Percentiles rank a stretch among this genome's conserved stretches.
Conservation (phyloP, 2,888 invertebrate species). For the Loripinus fragilis region DNA sequence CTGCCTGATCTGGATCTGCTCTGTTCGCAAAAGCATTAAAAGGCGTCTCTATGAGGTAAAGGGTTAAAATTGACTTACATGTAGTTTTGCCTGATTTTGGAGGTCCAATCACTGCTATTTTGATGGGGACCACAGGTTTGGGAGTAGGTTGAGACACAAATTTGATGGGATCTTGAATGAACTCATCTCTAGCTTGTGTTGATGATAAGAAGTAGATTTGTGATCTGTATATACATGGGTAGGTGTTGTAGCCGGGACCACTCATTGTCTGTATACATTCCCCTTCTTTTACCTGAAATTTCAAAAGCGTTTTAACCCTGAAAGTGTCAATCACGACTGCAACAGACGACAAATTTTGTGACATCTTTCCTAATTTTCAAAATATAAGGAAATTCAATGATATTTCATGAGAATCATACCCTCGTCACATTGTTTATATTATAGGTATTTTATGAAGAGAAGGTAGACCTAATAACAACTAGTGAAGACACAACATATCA, state of each 20-base stretch:
- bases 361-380: neutral
- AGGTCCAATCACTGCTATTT: constrained; percentile 82
- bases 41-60: too few relatives aligned
- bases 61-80: constrained; percentile 76
- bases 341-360: too few relatives aligned
- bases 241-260: constrained; percentile 76
- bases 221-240: constrained; percentile 81
- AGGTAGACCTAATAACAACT: too few relatives aligned
- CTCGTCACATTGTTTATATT: too few relatives aligned
- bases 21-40: too few relatives aligned
- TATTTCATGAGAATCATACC: neutral
- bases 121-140: constrained; percentile 82
- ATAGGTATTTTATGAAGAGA: too few relatives aligned
- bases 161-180: constrained; percentile 80
- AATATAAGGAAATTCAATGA: neutral
- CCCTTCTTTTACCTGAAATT: constrained; percentile 77
- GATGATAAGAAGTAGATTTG: constrained; percentile 82
- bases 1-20: too few relatives aligned
- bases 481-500: too few relatives aligned
- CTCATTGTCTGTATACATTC: constrained; percentile 82
- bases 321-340: too few relatives aligned
- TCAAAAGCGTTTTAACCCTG: too few relatives aligned
- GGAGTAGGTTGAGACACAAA: constrained; percentile 81
- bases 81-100: constrained; percentile 84
- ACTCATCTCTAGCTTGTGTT: constrained; percentile 75